Percentiles rank a stretch among this genome's conserved stretches.
Evolutionary conservation across 1,140 invertebrate species (phyloP).

Genomic region (Drosophila willistoni): DNA sequence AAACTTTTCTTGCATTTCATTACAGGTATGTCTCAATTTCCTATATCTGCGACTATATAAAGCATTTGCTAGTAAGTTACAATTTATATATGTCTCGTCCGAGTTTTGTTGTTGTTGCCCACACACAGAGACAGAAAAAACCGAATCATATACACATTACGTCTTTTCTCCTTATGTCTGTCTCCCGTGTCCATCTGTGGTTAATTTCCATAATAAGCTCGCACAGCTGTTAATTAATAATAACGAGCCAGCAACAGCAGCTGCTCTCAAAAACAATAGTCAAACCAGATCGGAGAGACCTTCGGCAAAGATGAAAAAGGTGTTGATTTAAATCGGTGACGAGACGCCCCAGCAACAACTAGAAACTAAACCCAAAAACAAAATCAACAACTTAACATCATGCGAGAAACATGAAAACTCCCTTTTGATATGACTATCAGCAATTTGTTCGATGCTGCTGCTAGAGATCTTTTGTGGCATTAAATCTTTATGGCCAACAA

Average conservation of each 20-base stretch:
- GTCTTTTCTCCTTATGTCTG: constrained; percentile 7
- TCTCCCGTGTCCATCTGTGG: constrained; percentile 47
- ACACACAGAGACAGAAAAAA: background rate
- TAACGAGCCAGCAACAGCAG: constrained; percentile 69
- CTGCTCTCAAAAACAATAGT: constrained; percentile 1
- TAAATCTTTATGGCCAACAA: constrained; percentile 31
- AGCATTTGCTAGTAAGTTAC: constrained; percentile 12
- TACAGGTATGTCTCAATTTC: constrained; percentile 53
- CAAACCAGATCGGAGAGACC: constrained; percentile 28
- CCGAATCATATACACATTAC: constrained; percentile 34
- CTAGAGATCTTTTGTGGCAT: background rate
- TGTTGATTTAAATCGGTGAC: constrained; percentile 1
- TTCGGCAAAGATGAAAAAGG: constrained; percentile 48
- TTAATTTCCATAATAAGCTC: constrained; percentile 72
- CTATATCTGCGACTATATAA: constrained; percentile 26
- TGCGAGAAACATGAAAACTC: constrained; percentile 34
- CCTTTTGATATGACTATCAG: background rate
- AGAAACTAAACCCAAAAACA: too few species aligned
- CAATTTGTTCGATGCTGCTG: constrained; percentile 34
- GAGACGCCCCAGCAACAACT: background rate
- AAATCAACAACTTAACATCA: constrained; percentile 11
- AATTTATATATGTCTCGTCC: constrained; percentile 30
- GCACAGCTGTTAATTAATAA: constrained; percentile 81
- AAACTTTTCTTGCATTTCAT: constrained; percentile 29
- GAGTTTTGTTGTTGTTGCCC: constrained; percentile 13